Base-by-base conservation (phyloP, 2,888 invertebrate genomes). In the Zelleria hepariella region DNA sequence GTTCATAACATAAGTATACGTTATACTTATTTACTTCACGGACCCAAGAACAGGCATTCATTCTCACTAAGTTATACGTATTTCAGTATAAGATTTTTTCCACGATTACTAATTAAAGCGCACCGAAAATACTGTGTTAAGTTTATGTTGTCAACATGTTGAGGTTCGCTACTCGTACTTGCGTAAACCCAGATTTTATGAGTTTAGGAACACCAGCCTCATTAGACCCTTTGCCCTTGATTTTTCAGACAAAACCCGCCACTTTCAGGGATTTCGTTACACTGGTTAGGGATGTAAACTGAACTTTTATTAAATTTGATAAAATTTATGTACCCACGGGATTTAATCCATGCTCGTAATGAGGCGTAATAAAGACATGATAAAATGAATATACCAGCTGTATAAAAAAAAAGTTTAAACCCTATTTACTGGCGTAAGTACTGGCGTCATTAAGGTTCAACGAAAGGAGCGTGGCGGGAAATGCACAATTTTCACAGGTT, bases 291-390 rank as follows among this genome's bases (percentile, higher is more conserved):
- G 20, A 42, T 20, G 20, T 32, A 32, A 20, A 5, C 21, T 20
- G 15, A 56, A 56, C 42, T 56, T 56, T 56, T 42, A 56, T 56
- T 56, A 56, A 56, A 56, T 21, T 56, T 56, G 47, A 47, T 56
- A 21, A 32, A 32, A 42, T 56, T 56, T 42, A 54, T 54, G 23
- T 32, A 56, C 56, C 54, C 25, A 54, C n/a, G 54, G 54, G 54
- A 15, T 54, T 54, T 54, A 25, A 54, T 54, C 26, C 54, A 10
- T 25, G 54, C 54, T 54, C 54, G 18, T 54, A 54, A 54, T 54
- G 26, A 26, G 26, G 54, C 26, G 54, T 54, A 54, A 54, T 54
- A 54, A 54, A 54, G 54, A 54, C 24, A 54, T 54, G 54, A 54
- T 54, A 54, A 23, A 20, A 51, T 20, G 51, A 23, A 20, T 51